A percentile compares a stretch with the other conserved stretches of the same genome.
These are phyloP conservation scores for Stenodema calcarata DNA, from an alignment of 2,888 invertebrate species.

Conservation along the genomic window DNA sequence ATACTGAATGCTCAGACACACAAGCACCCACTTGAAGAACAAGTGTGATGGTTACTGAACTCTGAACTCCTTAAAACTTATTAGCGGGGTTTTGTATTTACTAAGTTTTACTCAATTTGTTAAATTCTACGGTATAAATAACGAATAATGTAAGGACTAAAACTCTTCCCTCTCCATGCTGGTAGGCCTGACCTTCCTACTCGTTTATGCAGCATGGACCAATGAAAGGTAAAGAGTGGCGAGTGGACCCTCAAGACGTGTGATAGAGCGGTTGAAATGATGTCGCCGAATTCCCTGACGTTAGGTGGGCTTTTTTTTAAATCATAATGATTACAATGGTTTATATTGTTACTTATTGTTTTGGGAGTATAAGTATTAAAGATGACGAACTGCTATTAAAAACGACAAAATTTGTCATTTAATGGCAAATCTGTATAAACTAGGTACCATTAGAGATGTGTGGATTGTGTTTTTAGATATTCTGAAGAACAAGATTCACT, in stretches of 20 bases:
- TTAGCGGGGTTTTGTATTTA: not conserved
- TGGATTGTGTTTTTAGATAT: no score
- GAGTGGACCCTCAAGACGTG: not conserved
- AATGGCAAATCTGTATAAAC: no score
- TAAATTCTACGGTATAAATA: not conserved
- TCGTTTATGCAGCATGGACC: no score
- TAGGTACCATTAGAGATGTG: no score
- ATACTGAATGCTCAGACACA: slow-evolving; percentile 68
- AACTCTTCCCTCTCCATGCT: not conserved
- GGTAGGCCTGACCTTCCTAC: not conserved
- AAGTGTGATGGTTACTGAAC: slow-evolving; percentile 56
- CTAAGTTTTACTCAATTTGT: not conserved
- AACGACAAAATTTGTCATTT: no score
- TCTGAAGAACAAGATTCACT: no score
- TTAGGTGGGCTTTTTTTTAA: not conserved
- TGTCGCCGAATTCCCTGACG: not conserved
- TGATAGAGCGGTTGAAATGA: not conserved
- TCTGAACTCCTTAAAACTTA: slow-evolving; percentile 34
- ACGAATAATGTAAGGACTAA: not conserved
- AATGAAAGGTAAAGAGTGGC: no score
- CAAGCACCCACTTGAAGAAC: slow-evolving; percentile 62
- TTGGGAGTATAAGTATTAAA: no score
- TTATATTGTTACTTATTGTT: no score
- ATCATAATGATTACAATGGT: not conserved
- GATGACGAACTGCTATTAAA: no score